Evolutionary conservation across 2,888 invertebrate genomes (phyloP), one percentile per base, ranked within the genome.

Genomic region (Pristionchus exspectatus): DNA sequence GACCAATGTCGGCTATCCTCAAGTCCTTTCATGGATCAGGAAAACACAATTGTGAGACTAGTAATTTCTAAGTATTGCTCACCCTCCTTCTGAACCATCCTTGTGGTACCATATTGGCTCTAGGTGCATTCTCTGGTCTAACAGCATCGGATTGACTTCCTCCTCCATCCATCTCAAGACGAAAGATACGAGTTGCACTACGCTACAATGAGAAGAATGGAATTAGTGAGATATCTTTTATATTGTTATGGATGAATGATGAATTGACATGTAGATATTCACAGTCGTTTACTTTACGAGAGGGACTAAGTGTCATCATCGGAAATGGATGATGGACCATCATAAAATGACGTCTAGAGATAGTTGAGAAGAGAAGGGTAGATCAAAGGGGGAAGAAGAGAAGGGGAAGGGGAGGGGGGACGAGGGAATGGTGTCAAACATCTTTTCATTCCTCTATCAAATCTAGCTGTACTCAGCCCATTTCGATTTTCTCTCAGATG

Each of bases 41-140:
- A 16, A 72, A 72, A n/a, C 33, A 72, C n/a, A 27, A 27, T 72
- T 59, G 59, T 24, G 63, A 63, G n/a, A 63, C 24, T 7, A 59
- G 21, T 59, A 59, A 59, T 59, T 59, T 59, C 18, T 1, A 63
- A 63, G 18, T 24, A n/a, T 59, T 50, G 24, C 84, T 84, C 33
- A 87, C 87, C 87, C 56, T 88, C 27, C 56, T 33, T 56, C 74
- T 72, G 74, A 88, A 88, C 87, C 87, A 88, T 88, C 87, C 87
- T 56, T 88, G 87, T 30, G 87, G 87, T 74, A 88, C 44, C 72
- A 88, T 72, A 88, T 88, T 88, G 9, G 87, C 87, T n/a, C 87
- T 72, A 0, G 74, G 38, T 18, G 87, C 87, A 74, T 88, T 88
- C 74, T 88, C 87, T 30, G 87, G 87, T 59, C 87, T 16, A 21